A percentile compares a stretch with the other conserved stretches of the same genome.
These are phyloP conservation scores for Bedellia somnulentella DNA, from an alignment of 2,888 invertebrate genomes.

Conservation along the genomic window DNA sequence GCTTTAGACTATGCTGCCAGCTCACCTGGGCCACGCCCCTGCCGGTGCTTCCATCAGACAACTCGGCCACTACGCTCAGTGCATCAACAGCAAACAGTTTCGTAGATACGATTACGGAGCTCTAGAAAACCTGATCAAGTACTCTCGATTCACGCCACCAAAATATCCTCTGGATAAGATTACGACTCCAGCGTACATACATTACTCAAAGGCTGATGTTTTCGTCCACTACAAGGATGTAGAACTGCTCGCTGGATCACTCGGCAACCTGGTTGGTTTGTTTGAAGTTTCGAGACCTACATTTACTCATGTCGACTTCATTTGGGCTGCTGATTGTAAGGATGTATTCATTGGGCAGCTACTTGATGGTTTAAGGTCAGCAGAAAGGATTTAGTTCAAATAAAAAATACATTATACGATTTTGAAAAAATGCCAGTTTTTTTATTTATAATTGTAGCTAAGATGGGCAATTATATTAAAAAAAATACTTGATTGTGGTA, in stretches of 20 bases:
- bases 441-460: no score
- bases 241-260: not conserved
- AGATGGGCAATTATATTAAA: no score
- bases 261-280: not conserved
- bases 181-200: conserved; percentile 48
- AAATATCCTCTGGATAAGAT: conserved; percentile 44
- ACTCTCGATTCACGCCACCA: conserved; percentile 42
- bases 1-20: conserved; percentile 51
- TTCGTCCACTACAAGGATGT: conserved; percentile 24
- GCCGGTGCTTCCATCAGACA: conserved; percentile 51
- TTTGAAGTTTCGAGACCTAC: not conserved
- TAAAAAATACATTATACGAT: no score
- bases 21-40: conserved; percentile 49
- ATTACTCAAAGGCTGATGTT: conserved; percentile 60
- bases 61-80: conserved; percentile 49
- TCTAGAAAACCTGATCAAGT: conserved; percentile 34
- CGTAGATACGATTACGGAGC: conserved; percentile 43
- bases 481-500: no score
- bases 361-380: not conserved
- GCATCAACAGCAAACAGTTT: conserved; percentile 32
- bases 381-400: no score
- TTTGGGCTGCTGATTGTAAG: not conserved
- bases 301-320: conserved; percentile 2
- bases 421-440: no score
- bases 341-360: not conserved